Base-by-base conservation (phyloP, 2,797 vertebrate species). In the Sebastes wilsoni region DNA sequence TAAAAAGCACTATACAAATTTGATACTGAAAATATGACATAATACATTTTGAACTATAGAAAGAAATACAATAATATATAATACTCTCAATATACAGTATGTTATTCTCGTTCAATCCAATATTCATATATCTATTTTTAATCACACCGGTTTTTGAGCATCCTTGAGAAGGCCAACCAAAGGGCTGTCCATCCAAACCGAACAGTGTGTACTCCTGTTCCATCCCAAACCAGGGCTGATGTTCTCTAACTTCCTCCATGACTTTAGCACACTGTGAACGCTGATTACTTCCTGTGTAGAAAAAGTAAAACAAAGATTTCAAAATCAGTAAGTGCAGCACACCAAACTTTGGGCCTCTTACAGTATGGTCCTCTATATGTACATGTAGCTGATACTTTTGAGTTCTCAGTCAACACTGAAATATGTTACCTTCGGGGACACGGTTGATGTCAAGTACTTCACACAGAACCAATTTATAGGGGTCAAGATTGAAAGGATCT, bases 401-500 rank as follows among this genome's bases (percentile, higher is more conserved):
- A 69, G 12, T 55, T 46, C 42, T 46, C 49, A 52, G 32, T 8
- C 20, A 52, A 10, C 49, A 52, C 9, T 36, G 8, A 30, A 27
- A 36, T 5, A 6, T 61, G 9, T 67, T 56, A 69, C 72, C 72
- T n/a, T n/a, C 12, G 5, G 62, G 32, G 32, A 42, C 3, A 3
- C 4, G 2, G 32, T 25, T 32, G 14, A 14, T 20, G 32, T 77
- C 34, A 8, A 77, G 10, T 23, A 76, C 60, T 60, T 76, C 67
- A 66, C 78, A 76, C 22, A 81, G 22, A 25, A 61, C 79, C 22
- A 72, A 52, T 52, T 66, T 72, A 52, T 81, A 34, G 4, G 66
- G 75, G 46, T 81, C 42, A 9, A 71, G 34, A 9, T 13, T 49
- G 62, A 81, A 85, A 32, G 79, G 71, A 36, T 81, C 75, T 59